Evolutionary conservation across 2,797 vertebrate species (phyloP), one percentile per base, ranked within the genome.

Genomic region (Enteromius thamalakanensis): DNA sequence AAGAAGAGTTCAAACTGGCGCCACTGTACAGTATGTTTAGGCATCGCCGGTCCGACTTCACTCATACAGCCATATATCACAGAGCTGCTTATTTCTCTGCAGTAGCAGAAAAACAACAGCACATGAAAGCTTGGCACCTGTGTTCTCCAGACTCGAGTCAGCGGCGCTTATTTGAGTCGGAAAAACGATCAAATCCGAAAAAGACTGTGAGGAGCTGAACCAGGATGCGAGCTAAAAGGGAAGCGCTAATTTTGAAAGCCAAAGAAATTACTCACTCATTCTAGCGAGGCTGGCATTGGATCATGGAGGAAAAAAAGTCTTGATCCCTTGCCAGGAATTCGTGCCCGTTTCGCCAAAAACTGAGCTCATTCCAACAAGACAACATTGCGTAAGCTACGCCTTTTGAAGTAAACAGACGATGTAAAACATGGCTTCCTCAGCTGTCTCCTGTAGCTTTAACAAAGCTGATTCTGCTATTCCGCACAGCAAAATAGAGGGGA

Each of bases 341-440:
- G 88, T 88, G 92, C 92, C 90, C 89, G 84, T 92, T 94, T 94
- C 92, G 89, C 90, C 91, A 93, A 94, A 93, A 93, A 90, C 92
- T 91, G 92, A 93, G 92, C 90, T 93, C 89, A 92, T 91, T 94
- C 90, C 92, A 93, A 91, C 67, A 86, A 89, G 92, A 91, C 92
- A 93, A 93, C 92, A 93, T 90, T 90, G 89, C 79, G 88, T 92
- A 93, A 91, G 91, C 92, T 92, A 92, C 90, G 89, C 91, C 40
- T 92, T 92, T 89, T 87, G 90, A 91, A 91, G 91, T 92, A 91
- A 91, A 92, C 92, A 91, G 90, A 93, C 90, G 93, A 91, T 94
- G 91, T 91, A 89, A 92, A 94, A 94, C 90, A 93, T 93, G 92
- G 92, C 93, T 93, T 91, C 92, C 92, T 91, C 92, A 93, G 91